Evolutionary conservation across 2,888 invertebrate species (phyloP).

Genomic region (Pherbina coryleti): DNA sequence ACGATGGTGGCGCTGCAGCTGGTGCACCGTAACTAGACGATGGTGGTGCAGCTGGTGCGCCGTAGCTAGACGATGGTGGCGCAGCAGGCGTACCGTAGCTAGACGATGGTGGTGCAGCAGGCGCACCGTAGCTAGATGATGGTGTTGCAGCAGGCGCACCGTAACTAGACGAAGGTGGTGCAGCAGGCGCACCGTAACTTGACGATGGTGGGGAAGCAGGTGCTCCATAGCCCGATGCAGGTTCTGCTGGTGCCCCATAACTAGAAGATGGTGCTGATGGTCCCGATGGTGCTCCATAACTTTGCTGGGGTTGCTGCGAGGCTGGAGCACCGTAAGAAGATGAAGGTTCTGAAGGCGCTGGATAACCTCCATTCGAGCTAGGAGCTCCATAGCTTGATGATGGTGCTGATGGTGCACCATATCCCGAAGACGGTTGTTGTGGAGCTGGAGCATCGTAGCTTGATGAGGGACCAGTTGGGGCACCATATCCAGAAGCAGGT

Average conservation of each 20-base stretch:
- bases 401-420: constrained; percentile 64
- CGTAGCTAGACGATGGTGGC: constrained; percentile 52
- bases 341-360: constrained; percentile 5
- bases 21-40: constrained; percentile 55
- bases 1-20: neutral
- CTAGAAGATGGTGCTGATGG: constrained; percentile 71
- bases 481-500: constrained; percentile 52
- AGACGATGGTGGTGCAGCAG: constrained; percentile 69
- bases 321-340: constrained; percentile 42
- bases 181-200: constrained; percentile 49
- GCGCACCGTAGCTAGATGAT: no score
- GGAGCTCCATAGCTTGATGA: constrained; percentile 52
- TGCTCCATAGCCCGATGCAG: constrained; percentile 60
- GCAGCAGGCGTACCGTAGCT: constrained; percentile 66
- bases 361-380: neutral
- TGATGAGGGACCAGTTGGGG: constrained; percentile 49
- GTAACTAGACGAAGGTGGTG: no score
- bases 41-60: constrained; percentile 47
- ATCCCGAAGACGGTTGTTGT: constrained; percentile 70
- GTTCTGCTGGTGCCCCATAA: constrained; percentile 64
- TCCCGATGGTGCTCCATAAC: constrained; percentile 59
- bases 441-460: constrained; percentile 52
- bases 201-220: constrained; percentile 26
- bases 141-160: no score
- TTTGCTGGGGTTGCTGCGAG: constrained; percentile 59